These are phyloP conservation scores for Enhydra lutris DNA, from an alignment of 2,113 vertebrate species.

Conservation along the genomic window DNA sequence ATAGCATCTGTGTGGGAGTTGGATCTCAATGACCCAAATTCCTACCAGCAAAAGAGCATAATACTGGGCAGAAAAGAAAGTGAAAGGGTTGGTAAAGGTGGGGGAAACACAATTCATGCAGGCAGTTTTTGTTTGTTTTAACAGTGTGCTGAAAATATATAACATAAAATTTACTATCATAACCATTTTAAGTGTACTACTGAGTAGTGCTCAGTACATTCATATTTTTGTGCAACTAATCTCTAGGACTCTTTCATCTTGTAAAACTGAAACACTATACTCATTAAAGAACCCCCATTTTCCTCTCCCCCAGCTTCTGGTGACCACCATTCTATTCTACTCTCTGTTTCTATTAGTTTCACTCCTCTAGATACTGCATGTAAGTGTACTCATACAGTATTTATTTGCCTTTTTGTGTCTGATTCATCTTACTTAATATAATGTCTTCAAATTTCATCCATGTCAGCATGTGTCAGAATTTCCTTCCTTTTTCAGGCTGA, in stretches of 20 bases:
- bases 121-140: not conserved
- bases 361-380: not conserved
- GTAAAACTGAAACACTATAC: not conserved
- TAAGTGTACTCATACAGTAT: not conserved
- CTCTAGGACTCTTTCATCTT: not conserved
- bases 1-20: not conserved
- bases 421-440: not conserved
- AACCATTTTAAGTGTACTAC: not conserved
- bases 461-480: not conserved
- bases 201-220: not conserved
- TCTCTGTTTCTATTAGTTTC: not conserved
- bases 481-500: not conserved
- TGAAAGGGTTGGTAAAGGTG: not conserved
- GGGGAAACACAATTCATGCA: not conserved
- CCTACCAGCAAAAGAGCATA: not conserved
- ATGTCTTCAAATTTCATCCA: not conserved
- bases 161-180: not conserved
- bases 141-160: not conserved
- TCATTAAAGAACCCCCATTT: not conserved
- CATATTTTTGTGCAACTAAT: not conserved
- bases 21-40: not conserved
- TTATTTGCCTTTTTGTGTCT: not conserved
- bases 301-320: too few relatives aligned
- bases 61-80: not conserved
- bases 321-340: not conserved